phyloP scores from a whole-genome alignment of 92 coral and sea anemone species.

The Phenganax marumi region DNA sequence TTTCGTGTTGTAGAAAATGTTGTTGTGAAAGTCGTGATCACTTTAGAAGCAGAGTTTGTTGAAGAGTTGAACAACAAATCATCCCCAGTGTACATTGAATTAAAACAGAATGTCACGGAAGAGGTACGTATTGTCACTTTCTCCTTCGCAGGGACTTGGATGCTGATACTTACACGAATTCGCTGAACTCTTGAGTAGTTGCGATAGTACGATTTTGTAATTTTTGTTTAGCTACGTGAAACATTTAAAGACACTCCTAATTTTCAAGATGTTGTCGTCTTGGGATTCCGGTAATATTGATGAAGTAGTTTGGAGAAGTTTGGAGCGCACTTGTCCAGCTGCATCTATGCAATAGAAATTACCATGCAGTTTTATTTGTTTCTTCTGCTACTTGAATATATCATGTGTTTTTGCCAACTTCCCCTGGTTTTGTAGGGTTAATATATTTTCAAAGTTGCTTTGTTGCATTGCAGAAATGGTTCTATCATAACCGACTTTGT shows the following conservation, averaged over 20 bases:
- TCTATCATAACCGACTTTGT: neutral
- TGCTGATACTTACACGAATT: neutral
- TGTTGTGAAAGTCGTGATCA: neutral
- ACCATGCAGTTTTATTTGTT: neutral
- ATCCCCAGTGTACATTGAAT: neutral
- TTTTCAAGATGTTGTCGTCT: neutral
- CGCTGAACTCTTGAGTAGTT: neutral
- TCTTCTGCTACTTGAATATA: neutral
- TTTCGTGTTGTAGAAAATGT: neutral
- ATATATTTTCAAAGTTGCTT: neutral
- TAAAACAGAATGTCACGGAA: neutral
- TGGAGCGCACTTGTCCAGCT: too few relatives aligned
- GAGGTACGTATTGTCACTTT: neutral
- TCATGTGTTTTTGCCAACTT: neutral
- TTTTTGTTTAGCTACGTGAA: conserved; percentile 10
- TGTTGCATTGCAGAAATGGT: conserved; percentile 3
- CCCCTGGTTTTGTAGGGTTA: neutral
- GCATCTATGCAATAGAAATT: neutral
- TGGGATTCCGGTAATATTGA: conserved; percentile 12
- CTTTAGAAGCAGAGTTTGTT: neutral
- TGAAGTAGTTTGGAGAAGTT: neutral
- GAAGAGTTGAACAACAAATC: neutral
- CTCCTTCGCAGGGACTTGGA: too few relatives aligned
- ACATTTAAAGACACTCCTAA: conserved; percentile 31
- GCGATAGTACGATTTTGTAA: too few relatives aligned